Conservation (phyloP, 2,797 vertebrate species). For the Chromobotia macracanthus region DNA sequence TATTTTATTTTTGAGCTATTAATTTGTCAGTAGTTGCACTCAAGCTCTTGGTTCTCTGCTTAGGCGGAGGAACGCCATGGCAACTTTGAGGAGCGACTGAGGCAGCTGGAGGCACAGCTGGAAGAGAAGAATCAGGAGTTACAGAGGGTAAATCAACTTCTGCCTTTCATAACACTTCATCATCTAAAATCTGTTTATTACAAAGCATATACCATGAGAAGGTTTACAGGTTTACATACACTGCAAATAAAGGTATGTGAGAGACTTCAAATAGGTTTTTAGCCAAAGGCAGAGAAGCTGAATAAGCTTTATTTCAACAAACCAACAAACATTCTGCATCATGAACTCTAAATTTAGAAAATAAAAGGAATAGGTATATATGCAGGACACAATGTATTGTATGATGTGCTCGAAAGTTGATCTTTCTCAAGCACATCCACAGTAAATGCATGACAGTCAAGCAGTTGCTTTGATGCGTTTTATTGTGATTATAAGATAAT, state of each 20-base stretch:
- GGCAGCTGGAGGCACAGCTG: conserved; percentile 93
- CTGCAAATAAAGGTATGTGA: background rate
- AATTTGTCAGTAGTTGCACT: conserved; percentile 34
- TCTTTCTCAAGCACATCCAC: too few species aligned
- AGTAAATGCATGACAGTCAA: too few species aligned
- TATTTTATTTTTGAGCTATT: background rate
- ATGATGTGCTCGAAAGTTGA: background rate
- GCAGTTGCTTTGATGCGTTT: too few species aligned
- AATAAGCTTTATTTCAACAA: background rate
- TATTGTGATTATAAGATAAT: background rate
- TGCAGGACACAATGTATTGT: too few species aligned
- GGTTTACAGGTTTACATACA: background rate
- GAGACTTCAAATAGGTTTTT: background rate
- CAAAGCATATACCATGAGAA: background rate
- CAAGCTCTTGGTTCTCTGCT: conserved; percentile 28
- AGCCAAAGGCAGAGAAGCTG: background rate
- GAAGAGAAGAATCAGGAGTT: conserved; percentile 94
- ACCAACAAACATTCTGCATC: background rate
- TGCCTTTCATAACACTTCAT: conserved; percentile 65
- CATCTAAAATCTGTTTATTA: background rate
- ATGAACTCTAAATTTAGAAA: background rate
- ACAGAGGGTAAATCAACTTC: conserved; percentile 84
- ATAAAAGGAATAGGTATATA: background rate
- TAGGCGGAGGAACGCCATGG: conserved; percentile 91
- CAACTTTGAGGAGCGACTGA: conserved; percentile 90